Base-by-base conservation (phyloP, 2,888 invertebrate genomes). In the Coleophora flavipennella region DNA sequence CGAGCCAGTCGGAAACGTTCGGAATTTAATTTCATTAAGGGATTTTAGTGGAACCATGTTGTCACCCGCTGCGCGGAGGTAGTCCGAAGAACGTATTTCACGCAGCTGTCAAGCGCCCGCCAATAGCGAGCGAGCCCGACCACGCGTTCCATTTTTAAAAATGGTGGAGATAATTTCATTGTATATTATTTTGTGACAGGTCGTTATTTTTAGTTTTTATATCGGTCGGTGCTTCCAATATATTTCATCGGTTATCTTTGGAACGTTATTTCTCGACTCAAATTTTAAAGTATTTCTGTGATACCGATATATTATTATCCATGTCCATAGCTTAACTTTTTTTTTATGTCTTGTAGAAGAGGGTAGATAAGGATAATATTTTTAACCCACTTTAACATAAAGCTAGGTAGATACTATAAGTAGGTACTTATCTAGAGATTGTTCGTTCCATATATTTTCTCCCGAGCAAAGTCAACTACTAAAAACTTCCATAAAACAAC, bases 401-500 rank as follows among this genome's bases (percentile, higher is more conserved):
- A 12, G 33, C 29, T 26, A 29, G 20, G n/a, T 33, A 36, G 31
- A 33, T 12, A 26, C 32, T 31, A 20, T 20, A 20, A 20, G 3
- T 20, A 20, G 20, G 29, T 41, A 36, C 31, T 35, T 58, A 62
- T 53, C 66, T 67, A 74, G 69, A 75, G 70, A 79, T 77, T 68
- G 65, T 60, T 60, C 55, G 62, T 67, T 69, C 69, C 76, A 78
- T 78, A 72, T 72, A 77, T 75, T 78, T 75, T 73, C 71, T 68
- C 72, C 65, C 65, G 66, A 57, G 71, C 72, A 70, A 81, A 83
- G 81, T 84, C 81, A 81, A 84, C 83, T 83, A 80, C 67, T 84
- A 83, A 84, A 84, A 84, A 83, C 72, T 84, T 72, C 80, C 83
- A 83, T 84, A 84, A 84, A 84, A 84, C 80, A 83, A 81, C 84